A percentile compares a stretch with the other conserved stretches of the same genome.
Evolutionary conservation across 2,888 invertebrate genomes (phyloP).

Genomic region (Acanthoscelides obtectus): DNA sequence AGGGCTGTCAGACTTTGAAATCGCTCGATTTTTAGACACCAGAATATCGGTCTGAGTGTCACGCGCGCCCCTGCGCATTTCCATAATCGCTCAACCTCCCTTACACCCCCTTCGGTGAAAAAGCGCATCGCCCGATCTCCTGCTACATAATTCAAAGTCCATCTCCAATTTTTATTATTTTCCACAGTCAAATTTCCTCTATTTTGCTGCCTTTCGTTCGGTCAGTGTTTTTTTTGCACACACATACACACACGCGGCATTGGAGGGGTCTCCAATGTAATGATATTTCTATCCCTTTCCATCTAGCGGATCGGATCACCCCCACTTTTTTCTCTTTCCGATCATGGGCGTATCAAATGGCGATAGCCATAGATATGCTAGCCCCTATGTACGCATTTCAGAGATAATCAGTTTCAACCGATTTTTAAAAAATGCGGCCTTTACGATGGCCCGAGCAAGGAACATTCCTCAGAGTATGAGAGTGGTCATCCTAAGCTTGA

Average conservation of each 20-base stretch:
- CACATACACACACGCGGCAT: slow-evolving; percentile 29
- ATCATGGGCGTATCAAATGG: not conserved
- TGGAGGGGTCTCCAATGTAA: slow-evolving; percentile 46
- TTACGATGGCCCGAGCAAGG: no score
- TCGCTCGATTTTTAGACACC: no score
- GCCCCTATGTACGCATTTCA: no score
- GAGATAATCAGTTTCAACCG: no score
- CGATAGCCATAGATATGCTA: not conserved
- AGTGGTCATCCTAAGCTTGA: no score
- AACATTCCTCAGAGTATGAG: no score
- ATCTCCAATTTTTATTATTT: slow-evolving; percentile 52
- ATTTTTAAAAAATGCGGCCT: no score
- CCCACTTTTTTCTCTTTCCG: not conserved
- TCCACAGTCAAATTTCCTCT: slow-evolving; percentile 50
- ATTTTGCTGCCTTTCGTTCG: slow-evolving; percentile 50
- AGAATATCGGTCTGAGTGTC: no score
- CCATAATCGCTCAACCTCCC: not conserved
- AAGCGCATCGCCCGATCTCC: slow-evolving; percentile 31
- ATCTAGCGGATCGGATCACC: slow-evolving; percentile 1
- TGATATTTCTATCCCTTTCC: slow-evolving; percentile 49
- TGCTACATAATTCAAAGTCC: slow-evolving; percentile 51
- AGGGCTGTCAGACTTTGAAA: no score
- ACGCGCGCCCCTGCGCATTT: not conserved
- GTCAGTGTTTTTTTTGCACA: slow-evolving; percentile 40
- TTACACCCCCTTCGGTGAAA: not conserved